phyloP scores from a whole-genome alignment of 2,113 vertebrate species.

The Vulpes vulpes region DNA sequence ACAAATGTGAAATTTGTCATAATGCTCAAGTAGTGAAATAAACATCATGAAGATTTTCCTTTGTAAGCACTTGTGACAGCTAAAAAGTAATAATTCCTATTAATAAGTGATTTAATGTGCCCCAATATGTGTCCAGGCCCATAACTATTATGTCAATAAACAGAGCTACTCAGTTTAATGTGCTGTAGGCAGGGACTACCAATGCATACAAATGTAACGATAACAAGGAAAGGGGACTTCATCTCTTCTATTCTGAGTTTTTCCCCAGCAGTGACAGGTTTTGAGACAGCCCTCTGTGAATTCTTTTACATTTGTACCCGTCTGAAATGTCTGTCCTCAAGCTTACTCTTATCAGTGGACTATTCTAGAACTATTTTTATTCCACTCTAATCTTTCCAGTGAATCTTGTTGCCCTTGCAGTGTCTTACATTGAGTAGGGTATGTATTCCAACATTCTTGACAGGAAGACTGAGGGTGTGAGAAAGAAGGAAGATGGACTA shows the following conservation, averaged over 20 bases:
- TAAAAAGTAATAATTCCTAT: slow-evolving; percentile 83
- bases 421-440: slow-evolving; percentile 59
- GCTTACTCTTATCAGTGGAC: slow-evolving; percentile 37
- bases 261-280: background rate
- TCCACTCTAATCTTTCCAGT: background rate
- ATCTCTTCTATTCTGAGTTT: slow-evolving; percentile 4
- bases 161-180: slow-evolving; percentile 82
- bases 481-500: background rate
- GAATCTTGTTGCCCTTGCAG: slow-evolving; percentile 1
- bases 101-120: slow-evolving; percentile 84
- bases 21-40: slow-evolving; percentile 78
- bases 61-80: slow-evolving; percentile 72
- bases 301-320: slow-evolving; percentile 59
- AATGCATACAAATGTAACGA: slow-evolving; percentile 77
- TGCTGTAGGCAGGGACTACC: slow-evolving; percentile 72
- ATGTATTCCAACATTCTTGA: slow-evolving; percentile 37
- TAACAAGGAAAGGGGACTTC: slow-evolving; percentile 36
- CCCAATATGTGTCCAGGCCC: slow-evolving; percentile 80
- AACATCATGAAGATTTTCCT: slow-evolving; percentile 72
- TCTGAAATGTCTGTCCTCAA: slow-evolving; percentile 43
- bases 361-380: background rate
- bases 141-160: slow-evolving; percentile 86
- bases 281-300: background rate
- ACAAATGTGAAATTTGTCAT: slow-evolving; percentile 77
- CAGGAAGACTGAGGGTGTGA: slow-evolving; percentile 44